Evolutionary conservation across 2,113 vertebrate species (phyloP), one percentile per base, ranked within the genome.

Genomic region (Apteryx owenii): DNA sequence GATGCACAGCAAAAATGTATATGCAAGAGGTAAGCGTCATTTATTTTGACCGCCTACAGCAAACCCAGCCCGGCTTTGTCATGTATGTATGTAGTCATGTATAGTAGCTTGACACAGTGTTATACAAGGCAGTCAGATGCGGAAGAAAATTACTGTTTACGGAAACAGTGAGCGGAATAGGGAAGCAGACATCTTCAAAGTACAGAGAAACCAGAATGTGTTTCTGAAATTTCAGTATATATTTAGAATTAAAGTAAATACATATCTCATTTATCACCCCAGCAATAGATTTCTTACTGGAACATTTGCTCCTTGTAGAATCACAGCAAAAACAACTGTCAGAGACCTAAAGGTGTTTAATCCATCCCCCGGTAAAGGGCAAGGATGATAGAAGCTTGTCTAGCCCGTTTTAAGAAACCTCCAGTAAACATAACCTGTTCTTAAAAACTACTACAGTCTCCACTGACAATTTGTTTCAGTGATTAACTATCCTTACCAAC

Each of bases 31-130:
- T 1, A 1, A 71, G 10, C 2, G 7, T 23, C 12, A 31, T 78
- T 78, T 88, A 31, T 61, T 73, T 20, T 78, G 75, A 65, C 7
- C 20, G 42, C 40, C 69, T 88, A 51, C 28, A 3, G 1, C 21
- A 60, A 81, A 85, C 23, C 53, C 64, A 82, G 65, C 44, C 70
- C 23, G 48, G 29, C 42, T 64, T 22, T 18, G 17, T 16, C 18
- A 29, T 1, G 42, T 40, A 42, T 10, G 11, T 40, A 28, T 5
- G 28, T 53, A 6, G 21, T 40, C 0, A 0, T 12, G 48, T 36
- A 31, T 19, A 33, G 61, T 33, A 48, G 28, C 61, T 81, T 56
- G 69, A 70, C 31, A 3, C 18, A 5, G 13, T 36, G 61, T 54
- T 58, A 69, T 5, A 44, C 40, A 64, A 66, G 12, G 10, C 28